A percentile compares a stretch with the other conserved stretches of the same genome.
These are phyloP conservation scores for Gryllus bimaculatus DNA, from an alignment of 1,140 invertebrate genomes.

Conservation along the genomic window DNA sequence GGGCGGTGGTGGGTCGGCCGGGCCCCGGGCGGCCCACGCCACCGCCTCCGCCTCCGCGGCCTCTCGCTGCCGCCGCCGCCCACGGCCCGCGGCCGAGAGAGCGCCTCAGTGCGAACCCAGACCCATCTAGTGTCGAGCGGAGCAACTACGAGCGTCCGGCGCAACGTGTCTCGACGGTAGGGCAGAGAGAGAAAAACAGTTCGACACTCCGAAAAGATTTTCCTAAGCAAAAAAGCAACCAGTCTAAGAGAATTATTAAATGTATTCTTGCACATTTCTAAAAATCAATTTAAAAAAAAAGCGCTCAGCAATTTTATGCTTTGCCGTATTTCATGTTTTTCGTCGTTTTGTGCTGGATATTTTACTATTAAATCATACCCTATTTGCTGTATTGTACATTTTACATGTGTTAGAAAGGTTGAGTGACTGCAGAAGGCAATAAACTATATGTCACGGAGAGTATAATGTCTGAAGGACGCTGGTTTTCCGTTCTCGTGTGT, in stretches of 20 bases:
- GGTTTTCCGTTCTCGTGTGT: not conserved
- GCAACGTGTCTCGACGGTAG: not conserved
- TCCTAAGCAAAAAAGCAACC: not conserved
- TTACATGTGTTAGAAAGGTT: not conserved
- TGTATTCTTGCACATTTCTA: not conserved
- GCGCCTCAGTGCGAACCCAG: not conserved
- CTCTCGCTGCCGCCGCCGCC: not conserved
- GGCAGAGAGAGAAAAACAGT: not conserved
- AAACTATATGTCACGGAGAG: not conserved
- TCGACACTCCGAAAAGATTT: not conserved
- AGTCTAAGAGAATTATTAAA: not conserved
- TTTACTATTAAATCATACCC: constrained; percentile 1
- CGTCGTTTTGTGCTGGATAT: not conserved
- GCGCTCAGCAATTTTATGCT: not conserved
- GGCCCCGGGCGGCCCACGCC: too few relatives aligned
- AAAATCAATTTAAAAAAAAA: constrained; percentile 6
- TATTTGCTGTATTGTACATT: constrained; percentile 5
- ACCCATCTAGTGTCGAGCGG: not conserved
- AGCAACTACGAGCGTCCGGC: not conserved
- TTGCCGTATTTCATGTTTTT: not conserved
- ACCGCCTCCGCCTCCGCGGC: not conserved
- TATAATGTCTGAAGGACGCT: not conserved
- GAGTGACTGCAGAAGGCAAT: not conserved
- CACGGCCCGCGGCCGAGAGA: not conserved
- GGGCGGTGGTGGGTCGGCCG: too few relatives aligned